A percentile compares a stretch with the other conserved stretches of the same genome.
phyloP scores from a whole-genome alignment of 92 coral and sea anemone genomes.

The Scolanthus callimorphus region DNA sequence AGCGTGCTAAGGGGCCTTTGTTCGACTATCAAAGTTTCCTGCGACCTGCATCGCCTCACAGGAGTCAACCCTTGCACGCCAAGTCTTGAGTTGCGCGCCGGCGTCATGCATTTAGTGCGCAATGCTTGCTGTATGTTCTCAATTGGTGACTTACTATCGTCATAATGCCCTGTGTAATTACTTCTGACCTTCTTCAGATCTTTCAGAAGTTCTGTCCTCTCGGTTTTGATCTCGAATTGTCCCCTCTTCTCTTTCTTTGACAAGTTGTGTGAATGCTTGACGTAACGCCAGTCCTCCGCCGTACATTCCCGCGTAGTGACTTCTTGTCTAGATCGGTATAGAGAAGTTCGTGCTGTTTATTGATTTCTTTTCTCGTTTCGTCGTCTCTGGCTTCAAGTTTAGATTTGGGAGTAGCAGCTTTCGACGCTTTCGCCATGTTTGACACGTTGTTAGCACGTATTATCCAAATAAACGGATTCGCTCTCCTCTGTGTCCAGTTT shows the following conservation, averaged over 20 bases:
- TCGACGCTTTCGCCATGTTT: background rate
- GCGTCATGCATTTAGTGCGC: conserved; percentile 48
- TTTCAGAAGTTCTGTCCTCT: conserved; percentile 52
- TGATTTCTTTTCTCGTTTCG: conserved; percentile 58
- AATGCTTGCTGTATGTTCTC: conserved; percentile 76
- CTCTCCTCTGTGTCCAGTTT: too few species aligned
- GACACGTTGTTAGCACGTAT: too few species aligned
- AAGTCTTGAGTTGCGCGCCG: conserved; percentile 45
- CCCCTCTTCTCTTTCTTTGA: conserved; percentile 60
- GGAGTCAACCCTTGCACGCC: conserved; percentile 31
- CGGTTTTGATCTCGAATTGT: conserved; percentile 40
- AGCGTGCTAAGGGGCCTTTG: background rate
- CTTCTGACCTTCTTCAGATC: conserved; percentile 63
- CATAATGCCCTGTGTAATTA: conserved; percentile 74
- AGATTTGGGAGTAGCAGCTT: background rate
- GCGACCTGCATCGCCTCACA: conserved; percentile 56
- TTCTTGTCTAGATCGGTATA: conserved; percentile 67
- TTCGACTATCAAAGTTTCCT: conserved; percentile 12
- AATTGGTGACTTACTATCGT: conserved; percentile 61
- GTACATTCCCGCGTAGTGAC: conserved; percentile 72
- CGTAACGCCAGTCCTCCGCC: conserved; percentile 65
- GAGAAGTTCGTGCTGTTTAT: conserved; percentile 67
- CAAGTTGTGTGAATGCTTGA: conserved; percentile 39
- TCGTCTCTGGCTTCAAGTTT: conserved; percentile 4
- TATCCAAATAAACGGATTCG: too few species aligned